Evolutionary conservation across 2,797 vertebrate genomes (phyloP), one percentile per base, ranked within the genome.

Genomic region (Odontamblyopus lacepedii): DNA sequence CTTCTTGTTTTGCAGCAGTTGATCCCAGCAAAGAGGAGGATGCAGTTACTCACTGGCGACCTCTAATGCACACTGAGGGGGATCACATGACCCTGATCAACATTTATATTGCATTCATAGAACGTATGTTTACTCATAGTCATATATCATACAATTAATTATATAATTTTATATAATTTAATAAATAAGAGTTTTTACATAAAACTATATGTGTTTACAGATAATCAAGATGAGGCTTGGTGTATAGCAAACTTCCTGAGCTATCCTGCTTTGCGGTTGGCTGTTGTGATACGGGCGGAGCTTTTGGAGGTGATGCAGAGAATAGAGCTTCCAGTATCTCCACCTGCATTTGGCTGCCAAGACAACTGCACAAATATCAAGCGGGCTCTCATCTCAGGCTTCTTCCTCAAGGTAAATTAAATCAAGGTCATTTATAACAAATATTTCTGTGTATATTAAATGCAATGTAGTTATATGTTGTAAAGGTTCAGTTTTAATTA

Each of bases 81-180:
- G 98, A 99, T 80, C 98, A 99, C 91, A 95, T 98, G 90, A 97
- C 96, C 18, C 95, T 99, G 80, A 95, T 99, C 76, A 96, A 96
- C 69, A 86, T 99, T 87, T 98, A 96, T 74, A 95, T 95, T 0
- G 91, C 95, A 67, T 99, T 95, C 87, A 82, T 93, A 56, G 94
- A 96, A 80, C 92, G 97, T 98, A 90, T 89, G 96, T 92, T 27
- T 8, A 16, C 63, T 27, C 15, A 30, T 12, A 44, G 41, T 19
- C 2, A 32, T 35, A 18, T 29, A 23, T 55, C 23, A 23, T 9
- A 26, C 8, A 57, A 38, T 69, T 6, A 6, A 18, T 13, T 0
- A 23, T 23, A 23, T 23, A 23, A 23, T 23, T 23, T 23, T 23
- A 23, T 23, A 23, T 23, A 23, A 23, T 32, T 29, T 56, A 26